Evolutionary conservation across 1,140 invertebrate genomes (phyloP), one percentile per base, ranked within the genome.

Genomic region (Rhyacophila brunnea): DNA sequence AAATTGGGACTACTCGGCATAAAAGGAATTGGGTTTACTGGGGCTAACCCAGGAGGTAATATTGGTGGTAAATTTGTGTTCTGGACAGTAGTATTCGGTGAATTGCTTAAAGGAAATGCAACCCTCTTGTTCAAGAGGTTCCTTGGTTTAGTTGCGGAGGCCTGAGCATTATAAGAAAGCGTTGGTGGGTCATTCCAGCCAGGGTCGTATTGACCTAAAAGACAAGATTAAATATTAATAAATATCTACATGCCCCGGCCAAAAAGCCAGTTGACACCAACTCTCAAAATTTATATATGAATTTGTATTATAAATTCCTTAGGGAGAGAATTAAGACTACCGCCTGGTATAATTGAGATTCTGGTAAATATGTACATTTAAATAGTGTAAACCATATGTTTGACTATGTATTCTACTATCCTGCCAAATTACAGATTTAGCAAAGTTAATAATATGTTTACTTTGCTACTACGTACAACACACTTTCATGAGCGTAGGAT

Each of bases 101-200:
- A 56, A 43, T 69, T 69, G 13, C 74, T 72, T 58, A 79, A 60
- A 19, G 80, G 77, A 71, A 80, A 80, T 17, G 79, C 74, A 7
- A 82, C 76, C 55, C 80, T 70, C 71, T 81, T 82, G 38, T 80
- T 81, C 9, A 82, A 67, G 58, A 77, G 71, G 54, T 73, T 74
- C 49, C 74, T 71, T 10, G 73, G 73, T 60, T 75, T 74, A 48
- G 70, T 72, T 14, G 72, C 71, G 20, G 75, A 71, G 6, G 73
- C 70, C 54, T 73, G 71, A 15, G 69, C 52, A 50, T 70, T 74
- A 34, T 74, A 78, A 6, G 74, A 68, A 50, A 81, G 72, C 35
- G 69, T 74, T 15, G 80, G 80, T n/a, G 80, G 80, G 66, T 82
- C 80, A 62, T 82, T 82, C 80, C 80, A 82, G 9, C 80, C 80